Evolutionary conservation across 2,888 invertebrate species (phyloP).

Genomic region (Megaustenia siamemsis): DNA sequence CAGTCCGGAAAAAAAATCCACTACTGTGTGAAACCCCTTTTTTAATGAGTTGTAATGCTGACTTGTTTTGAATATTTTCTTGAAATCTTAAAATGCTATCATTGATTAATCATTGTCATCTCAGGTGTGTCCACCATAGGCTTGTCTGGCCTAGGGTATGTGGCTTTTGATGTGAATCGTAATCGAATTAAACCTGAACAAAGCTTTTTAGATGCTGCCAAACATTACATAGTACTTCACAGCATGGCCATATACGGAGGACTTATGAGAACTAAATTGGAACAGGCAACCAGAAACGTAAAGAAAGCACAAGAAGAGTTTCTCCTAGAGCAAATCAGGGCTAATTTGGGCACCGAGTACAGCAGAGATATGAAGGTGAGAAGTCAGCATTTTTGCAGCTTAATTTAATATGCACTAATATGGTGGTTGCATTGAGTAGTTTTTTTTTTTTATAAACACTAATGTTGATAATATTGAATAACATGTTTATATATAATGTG

Average conservation of each 20-base stretch:
- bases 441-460: too few relatives aligned
- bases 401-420: too few relatives aligned
- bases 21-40: too few relatives aligned
- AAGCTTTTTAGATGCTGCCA: constrained; percentile 57
- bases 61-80: background rate
- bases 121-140: constrained; percentile 44
- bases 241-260: constrained; percentile 66
- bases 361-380: constrained; percentile 60
- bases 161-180: constrained; percentile 52
- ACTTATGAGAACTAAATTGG: constrained; percentile 62
- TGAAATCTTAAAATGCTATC: background rate
- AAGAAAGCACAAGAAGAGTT: constrained; percentile 68
- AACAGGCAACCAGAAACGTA: constrained; percentile 66
- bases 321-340: constrained; percentile 66
- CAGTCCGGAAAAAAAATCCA: too few relatives aligned
- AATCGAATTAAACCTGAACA: constrained; percentile 52
- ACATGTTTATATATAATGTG: too few relatives aligned
- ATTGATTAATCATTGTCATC: background rate
- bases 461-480: too few relatives aligned
- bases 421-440: too few relatives aligned
- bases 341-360: constrained; percentile 73
- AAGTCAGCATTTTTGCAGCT: background rate
- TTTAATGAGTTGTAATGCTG: too few relatives aligned
- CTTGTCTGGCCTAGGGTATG: constrained; percentile 13
- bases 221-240: constrained; percentile 66